These are phyloP conservation scores for Eupsittula cactorum DNA, from an alignment of 2,113 vertebrate species.

Conservation along the genomic window DNA sequence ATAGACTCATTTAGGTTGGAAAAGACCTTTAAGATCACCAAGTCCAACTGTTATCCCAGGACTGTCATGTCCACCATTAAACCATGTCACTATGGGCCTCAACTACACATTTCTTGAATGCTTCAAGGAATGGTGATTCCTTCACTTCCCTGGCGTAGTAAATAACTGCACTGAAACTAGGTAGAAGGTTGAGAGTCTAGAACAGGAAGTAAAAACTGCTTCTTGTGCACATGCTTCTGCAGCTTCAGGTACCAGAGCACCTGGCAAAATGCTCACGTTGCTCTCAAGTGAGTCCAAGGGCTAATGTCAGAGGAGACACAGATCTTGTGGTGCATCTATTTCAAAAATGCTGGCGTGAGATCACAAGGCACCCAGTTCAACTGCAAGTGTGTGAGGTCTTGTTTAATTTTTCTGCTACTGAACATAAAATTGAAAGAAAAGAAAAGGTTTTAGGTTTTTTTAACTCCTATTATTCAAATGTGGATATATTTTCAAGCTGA, in stretches of 20 bases:
- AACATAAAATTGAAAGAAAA: neutral
- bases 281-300: neutral
- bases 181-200: neutral
- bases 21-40: neutral
- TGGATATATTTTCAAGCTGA: neutral
- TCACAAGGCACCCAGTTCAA: neutral
- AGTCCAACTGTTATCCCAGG: neutral
- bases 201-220: neutral
- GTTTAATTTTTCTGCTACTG: neutral
- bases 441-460: fast-evolving
- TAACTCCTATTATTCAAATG: neutral
- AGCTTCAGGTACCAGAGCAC: neutral
- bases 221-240: neutral
- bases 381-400: neutral
- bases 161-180: neutral
- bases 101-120: neutral
- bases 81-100: neutral
- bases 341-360: neutral
- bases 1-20: neutral
- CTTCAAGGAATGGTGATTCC: neutral
- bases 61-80: neutral
- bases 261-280: neutral
- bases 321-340: neutral
- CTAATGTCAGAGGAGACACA: neutral
- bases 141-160: neutral